These are phyloP conservation scores for Villa cingulata DNA, from an alignment of 2,888 invertebrate species.

Conservation along the genomic window DNA sequence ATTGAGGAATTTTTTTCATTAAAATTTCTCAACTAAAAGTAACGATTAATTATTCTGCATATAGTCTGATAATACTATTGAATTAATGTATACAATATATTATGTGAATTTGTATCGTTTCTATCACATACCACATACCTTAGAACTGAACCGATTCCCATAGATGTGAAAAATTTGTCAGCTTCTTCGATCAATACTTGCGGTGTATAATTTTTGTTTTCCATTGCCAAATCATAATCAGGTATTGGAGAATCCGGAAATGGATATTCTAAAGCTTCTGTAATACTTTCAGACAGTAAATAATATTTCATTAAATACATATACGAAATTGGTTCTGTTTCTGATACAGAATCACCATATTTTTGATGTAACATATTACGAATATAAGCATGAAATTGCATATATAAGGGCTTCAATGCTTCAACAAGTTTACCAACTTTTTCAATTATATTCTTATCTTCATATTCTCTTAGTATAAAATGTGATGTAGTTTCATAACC, in stretches of 20 bases:
- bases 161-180: constrained; percentile 2
- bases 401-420: constrained; percentile 60
- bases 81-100: too few relatives aligned
- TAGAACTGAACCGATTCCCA: neutral
- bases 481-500: constrained; percentile 50
- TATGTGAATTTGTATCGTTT: too few relatives aligned
- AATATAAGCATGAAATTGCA: constrained; percentile 66
- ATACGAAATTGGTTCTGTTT: constrained; percentile 55
- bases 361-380: constrained; percentile 49
- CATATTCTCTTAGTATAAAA: constrained; percentile 50
- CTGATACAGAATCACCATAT: constrained; percentile 51
- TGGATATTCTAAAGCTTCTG: neutral
- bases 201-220: neutral
- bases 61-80: too few relatives aligned
- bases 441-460: constrained; percentile 47
- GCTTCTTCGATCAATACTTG: neutral
- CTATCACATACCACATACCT: too few relatives aligned
- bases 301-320: constrained; percentile 47
- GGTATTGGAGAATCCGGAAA: neutral
- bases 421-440: constrained; percentile 46
- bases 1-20: too few relatives aligned
- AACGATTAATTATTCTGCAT: too few relatives aligned
- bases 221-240: neutral
- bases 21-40: neutral
- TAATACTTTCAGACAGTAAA: neutral